Conservation (phyloP, 2,113 vertebrate genomes). For the Passer montanus region DNA sequence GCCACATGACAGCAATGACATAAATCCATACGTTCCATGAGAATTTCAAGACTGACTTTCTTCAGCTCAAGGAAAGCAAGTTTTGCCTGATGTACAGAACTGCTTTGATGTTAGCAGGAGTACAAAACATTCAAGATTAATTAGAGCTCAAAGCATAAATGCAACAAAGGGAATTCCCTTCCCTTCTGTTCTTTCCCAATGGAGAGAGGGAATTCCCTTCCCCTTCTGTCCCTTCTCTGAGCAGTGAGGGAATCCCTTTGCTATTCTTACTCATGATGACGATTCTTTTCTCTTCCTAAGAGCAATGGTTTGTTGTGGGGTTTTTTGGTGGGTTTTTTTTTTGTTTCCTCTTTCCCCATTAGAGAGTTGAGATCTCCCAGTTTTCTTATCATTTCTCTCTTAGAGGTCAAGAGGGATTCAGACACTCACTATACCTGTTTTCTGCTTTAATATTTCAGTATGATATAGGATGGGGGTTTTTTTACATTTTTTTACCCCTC, state of each 20-base stretch:
- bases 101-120: slow-evolving; percentile 52
- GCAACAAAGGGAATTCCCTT: slow-evolving; percentile 59
- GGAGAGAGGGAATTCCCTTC: slow-evolving; percentile 42
- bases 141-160: slow-evolving; percentile 55
- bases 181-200: slow-evolving; percentile 59
- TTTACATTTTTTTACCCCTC: not conserved
- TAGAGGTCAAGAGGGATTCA: not conserved
- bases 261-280: slow-evolving; percentile 37
- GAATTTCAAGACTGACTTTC: not conserved
- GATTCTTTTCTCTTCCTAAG: not conserved
- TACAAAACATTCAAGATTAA: slow-evolving; percentile 66
- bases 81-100: slow-evolving; percentile 3
- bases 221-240: slow-evolving; percentile 47
- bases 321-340: accelerated
- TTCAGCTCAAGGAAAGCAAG: not conserved
- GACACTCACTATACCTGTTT: not conserved
- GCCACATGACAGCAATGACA: not conserved
- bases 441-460: slow-evolving; percentile 24
- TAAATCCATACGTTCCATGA: not conserved
- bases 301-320: not conserved
- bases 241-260: slow-evolving; percentile 41
- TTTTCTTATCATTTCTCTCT: not conserved
- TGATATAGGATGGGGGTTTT: not conserved
- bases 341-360: not conserved
- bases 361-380: not conserved